phyloP scores from a whole-genome alignment of 1,140 invertebrate species.

The Meteorus sp. region DNA sequence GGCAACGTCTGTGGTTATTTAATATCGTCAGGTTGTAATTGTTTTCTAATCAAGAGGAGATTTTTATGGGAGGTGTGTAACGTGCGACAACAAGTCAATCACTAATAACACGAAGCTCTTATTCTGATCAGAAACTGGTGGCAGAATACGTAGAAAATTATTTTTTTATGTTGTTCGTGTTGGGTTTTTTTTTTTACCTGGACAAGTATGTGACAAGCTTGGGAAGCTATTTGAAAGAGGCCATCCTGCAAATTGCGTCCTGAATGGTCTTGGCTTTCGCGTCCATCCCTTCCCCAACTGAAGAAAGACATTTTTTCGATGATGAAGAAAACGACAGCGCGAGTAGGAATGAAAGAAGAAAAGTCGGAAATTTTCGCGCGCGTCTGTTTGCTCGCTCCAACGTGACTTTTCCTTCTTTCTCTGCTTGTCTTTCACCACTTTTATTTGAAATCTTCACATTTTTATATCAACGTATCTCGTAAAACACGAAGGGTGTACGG shows the following conservation, averaged over 20 bases:
- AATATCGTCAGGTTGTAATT: conserved; percentile 1
- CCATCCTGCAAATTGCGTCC: conserved; percentile 68
- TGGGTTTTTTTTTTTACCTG: no score
- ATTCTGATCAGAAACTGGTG: conserved; percentile 25
- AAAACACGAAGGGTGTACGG: no score
- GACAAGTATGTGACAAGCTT: conserved; percentile 71
- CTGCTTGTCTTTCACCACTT: no score
- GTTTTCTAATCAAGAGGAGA: neutral
- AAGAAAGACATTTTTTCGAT: conserved; percentile 47
- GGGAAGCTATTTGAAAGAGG: conserved; percentile 71
- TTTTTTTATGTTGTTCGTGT: no score
- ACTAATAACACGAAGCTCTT: conserved; percentile 23
- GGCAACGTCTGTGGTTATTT: conserved; percentile 1
- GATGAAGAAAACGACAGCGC: conserved; percentile 1
- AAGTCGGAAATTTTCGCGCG: no score
- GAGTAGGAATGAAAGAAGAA: no score
- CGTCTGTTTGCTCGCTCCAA: no score
- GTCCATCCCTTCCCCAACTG: conserved; percentile 38
- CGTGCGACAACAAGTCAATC: neutral
- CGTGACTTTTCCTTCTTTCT: no score
- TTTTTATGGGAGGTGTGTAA: neutral
- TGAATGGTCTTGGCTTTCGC: conserved; percentile 36
- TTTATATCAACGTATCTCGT: no score
- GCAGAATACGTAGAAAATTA: no score
- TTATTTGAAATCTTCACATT: no score